A percentile compares a stretch with the other conserved stretches of the same genome.
Conservation (phyloP, 2,797 vertebrate genomes). For the Sphaeramia orbicularis region DNA sequence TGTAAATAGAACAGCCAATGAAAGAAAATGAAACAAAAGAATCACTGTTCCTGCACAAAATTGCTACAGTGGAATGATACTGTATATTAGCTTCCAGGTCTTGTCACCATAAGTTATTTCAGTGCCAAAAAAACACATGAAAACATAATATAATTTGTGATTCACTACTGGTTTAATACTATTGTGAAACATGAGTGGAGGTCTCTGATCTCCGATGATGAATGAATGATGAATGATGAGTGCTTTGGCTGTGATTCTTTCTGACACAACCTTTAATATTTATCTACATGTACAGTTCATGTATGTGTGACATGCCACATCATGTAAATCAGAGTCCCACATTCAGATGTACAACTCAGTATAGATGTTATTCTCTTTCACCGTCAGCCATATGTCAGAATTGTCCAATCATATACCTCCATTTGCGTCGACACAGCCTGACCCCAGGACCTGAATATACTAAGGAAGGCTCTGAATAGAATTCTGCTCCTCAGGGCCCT, state of each 20-base stretch:
- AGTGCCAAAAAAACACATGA: too few species aligned
- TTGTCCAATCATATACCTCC: constrained; percentile 20
- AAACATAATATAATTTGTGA: too few species aligned
- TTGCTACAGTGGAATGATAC: too few species aligned
- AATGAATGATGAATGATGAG: neutral
- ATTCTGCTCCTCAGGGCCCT: too few species aligned
- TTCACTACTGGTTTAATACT: too few species aligned
- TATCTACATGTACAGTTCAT: neutral
- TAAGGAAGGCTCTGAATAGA: constrained; percentile 1
- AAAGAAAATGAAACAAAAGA: too few species aligned
- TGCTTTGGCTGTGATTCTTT: neutral
- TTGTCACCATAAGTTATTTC: too few species aligned
- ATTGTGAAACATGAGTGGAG: neutral
- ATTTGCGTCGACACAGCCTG: constrained; percentile 12
- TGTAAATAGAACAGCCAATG: too few species aligned
- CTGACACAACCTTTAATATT: neutral
- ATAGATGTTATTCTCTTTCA: constrained; percentile 17
- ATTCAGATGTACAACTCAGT: constrained; percentile 12
- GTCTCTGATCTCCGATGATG: neutral
- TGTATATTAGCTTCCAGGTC: too few species aligned
- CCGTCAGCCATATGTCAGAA: constrained; percentile 3
- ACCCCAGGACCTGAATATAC: constrained; percentile 48
- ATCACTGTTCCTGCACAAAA: too few species aligned
- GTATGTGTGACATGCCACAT: neutral
- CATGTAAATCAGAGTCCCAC: constrained; percentile 29